Evolutionary conservation across 2,888 invertebrate species (phyloP), one percentile per base, ranked within the genome.

Genomic region (Eulithis testata): DNA sequence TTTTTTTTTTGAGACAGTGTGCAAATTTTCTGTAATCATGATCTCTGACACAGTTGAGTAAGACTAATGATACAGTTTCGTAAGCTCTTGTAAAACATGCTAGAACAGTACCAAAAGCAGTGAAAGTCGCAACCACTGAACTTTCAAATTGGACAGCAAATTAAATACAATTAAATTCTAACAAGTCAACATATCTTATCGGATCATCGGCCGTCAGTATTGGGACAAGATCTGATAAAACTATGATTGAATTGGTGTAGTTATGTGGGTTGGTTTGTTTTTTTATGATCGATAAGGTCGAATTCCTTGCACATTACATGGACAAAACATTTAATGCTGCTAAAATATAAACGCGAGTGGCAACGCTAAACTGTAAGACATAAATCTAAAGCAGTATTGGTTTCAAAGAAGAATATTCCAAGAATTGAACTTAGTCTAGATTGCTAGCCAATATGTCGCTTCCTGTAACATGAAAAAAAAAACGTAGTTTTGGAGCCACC

Each of bases 91-190:
- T 63, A 63, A 66, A 63, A 56, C 53, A 66, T 60, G 60, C 37
- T 37, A 54, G 59, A 67, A 66, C 65, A 60, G 43, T 64, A 54
- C 60, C 58, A 63, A 66, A 64, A 65, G 36, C 53, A 74, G 73
- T 71, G 74, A 76, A 74, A 76, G 74, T 72, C 52, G 27, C 44
- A 69, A 64, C 64, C 63, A 68, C 40, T 68, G 68, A 73, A 75
- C 73, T 76, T 76, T 76, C 73, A 71, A 73, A 72, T 73, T 60
- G 66, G 59, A 62, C 70, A 67, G 58, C 60, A 73, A 72, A 76
- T 75, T 74, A 74, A 63, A 72, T 71, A 78, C 73, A 79, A 81
- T 78, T 76, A 76, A 75, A 75, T 76, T 76, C 60, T 76, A 77
- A 80, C 78, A 77, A 80, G 74, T 77, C 77, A 76, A 76, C 73